These are phyloP conservation scores for Loxodonta africana DNA, from an alignment of 2,113 vertebrate genomes.

Conservation along the genomic window DNA sequence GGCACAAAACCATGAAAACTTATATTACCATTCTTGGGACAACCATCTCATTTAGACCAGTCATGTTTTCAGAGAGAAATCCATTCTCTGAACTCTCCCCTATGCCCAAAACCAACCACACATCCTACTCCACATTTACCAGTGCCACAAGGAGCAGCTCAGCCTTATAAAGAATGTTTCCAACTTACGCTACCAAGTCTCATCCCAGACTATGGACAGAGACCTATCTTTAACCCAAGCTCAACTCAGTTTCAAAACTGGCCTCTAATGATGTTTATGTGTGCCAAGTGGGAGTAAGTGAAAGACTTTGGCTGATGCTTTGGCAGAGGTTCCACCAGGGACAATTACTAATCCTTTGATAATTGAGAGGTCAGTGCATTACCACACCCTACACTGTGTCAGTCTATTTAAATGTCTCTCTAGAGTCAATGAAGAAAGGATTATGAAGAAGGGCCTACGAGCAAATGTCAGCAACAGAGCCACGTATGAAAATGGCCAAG, in stretches of 20 bases:
- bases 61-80: background rate
- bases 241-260: background rate
- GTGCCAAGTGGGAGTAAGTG: background rate
- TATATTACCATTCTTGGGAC: background rate
- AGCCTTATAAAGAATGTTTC: background rate
- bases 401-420: constrained; percentile 46
- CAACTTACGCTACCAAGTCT: background rate
- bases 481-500: background rate
- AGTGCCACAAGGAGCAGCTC: background rate
- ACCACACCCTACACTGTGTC: background rate
- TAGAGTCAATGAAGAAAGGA: background rate
- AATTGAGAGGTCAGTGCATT: background rate
- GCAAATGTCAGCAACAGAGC: background rate
- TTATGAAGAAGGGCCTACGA: background rate
- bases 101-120: background rate
- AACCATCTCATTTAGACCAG: background rate
- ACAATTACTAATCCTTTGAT: constrained; percentile 58
- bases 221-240: background rate
- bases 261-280: background rate
- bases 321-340: background rate
- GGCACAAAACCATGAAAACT: background rate
- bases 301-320: background rate
- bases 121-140: background rate
- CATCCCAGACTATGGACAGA: background rate
- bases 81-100: background rate